These are phyloP conservation scores for Pasiphila rectangulata DNA, from an alignment of 2,888 invertebrate genomes.

Conservation along the genomic window DNA sequence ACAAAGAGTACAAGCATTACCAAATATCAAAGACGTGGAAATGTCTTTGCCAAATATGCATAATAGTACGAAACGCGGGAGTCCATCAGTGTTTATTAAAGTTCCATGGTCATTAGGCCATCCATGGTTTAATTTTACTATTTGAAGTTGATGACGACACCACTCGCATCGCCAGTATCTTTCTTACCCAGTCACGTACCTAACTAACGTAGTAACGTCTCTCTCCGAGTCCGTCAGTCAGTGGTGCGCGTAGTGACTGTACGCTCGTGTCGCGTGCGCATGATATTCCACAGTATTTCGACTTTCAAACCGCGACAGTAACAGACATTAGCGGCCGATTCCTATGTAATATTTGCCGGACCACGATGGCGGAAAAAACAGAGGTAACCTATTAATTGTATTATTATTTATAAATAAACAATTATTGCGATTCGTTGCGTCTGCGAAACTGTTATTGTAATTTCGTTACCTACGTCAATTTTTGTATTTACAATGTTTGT, in stretches of 20 bases:
- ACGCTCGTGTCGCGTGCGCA: conserved; percentile 50
- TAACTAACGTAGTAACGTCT: too few relatives aligned
- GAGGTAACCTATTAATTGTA: conserved; percentile 41
- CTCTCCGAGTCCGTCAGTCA: conserved; percentile 32
- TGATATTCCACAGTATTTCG: conserved; percentile 39
- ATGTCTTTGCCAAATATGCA: too few relatives aligned
- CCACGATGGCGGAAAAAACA: conserved; percentile 48
- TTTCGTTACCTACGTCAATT: background rate
- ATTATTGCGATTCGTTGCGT: conserved; percentile 29
- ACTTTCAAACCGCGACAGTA: conserved; percentile 30
- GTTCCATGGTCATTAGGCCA: too few relatives aligned
- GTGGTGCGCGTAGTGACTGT: conserved; percentile 50
- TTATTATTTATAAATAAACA: conserved; percentile 26
- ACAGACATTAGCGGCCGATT: conserved; percentile 4
- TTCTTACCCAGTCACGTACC: too few relatives aligned
- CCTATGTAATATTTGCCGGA: conserved; percentile 25
- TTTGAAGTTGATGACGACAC: too few relatives aligned
- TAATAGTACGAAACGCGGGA: too few relatives aligned
- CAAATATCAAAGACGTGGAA: too few relatives aligned
- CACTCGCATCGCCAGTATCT: too few relatives aligned
- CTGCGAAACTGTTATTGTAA: conserved; percentile 20
- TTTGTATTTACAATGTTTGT: too few relatives aligned
- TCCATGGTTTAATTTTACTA: too few relatives aligned
- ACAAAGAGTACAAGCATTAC: too few relatives aligned
- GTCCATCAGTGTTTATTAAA: too few relatives aligned